Base-by-base conservation (phyloP, 2,888 invertebrate species). In the Sarcophaga rosellei region DNA sequence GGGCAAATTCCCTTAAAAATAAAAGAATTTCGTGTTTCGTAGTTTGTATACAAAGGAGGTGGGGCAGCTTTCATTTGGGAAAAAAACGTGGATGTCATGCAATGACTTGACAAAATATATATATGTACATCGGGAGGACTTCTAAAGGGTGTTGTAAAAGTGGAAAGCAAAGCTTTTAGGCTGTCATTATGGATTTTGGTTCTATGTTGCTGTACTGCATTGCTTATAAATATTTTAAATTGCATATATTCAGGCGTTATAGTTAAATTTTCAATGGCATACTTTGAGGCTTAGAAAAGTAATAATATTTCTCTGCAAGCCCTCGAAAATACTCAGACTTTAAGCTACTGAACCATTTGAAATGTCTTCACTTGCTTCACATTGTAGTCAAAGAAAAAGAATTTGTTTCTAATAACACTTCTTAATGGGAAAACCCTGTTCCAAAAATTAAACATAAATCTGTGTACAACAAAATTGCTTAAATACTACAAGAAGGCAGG, bases 41-140 rank as follows among this genome's bases (percentile, higher is more conserved):
- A 47, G 5, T 53, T 53, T 53, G 53, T 17, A 53, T 4, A 53
- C 53, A 53, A 1, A 53, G 53, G 3, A 53, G 53, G 17, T 0
- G 53, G 4, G 15, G 53, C 15, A 53, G 17, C 53, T 15, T 0
- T 15, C 5, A 61, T 65, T 78, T 88, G 86, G 89, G 88, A 91
- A 91, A 90, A 91, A 91, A 90, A 89, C 89, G 89, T 90, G 88
- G 89, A 88, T 91, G 91, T 92, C 92, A 92, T 92, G 88, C 90
- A 90, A 91, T 92, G 92, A 92, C 89, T 90, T 87, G 81, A 74
- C 80, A 73, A 35, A 82, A 86, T 65, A 65, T 68, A 72, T 69
- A 59, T 35, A 25, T 68, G 57, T 72, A 81, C 17, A 45, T 8
- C 35, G 72, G 79, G 63, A 66, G 68, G 3, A 23, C 4, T n/a